A percentile compares a stretch with the other conserved stretches of the same genome.
Conservation (phyloP, 1,140 invertebrate genomes). For the Bombus sibiricus region DNA sequence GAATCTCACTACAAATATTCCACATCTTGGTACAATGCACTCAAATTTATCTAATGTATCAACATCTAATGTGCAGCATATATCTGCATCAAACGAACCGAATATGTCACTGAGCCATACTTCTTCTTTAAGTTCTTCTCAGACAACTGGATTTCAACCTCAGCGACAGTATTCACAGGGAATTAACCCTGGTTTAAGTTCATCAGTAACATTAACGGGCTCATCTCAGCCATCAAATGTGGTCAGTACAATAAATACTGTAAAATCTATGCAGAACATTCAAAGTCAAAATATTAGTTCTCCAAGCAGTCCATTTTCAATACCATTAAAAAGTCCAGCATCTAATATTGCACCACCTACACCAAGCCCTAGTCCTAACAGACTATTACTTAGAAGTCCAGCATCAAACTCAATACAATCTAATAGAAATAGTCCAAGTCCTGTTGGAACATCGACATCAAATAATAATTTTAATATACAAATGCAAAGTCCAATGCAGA, state of each 20-base stretch:
- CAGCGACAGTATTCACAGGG: conserved; percentile 76
- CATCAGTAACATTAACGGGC: conserved; percentile 65
- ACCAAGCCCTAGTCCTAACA: conserved; percentile 80
- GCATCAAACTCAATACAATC: conserved; percentile 81
- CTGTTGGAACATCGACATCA: conserved; percentile 74
- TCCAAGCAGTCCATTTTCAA: conserved; percentile 80
- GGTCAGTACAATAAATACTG: conserved; percentile 76
- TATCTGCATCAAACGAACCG: conserved; percentile 71
- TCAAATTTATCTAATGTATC: conserved; percentile 77
- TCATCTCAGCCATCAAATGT: conserved; percentile 71
- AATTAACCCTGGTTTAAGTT: conserved; percentile 67
- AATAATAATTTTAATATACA: conserved; percentile 79
- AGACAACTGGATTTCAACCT: conserved; percentile 68
- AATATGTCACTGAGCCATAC: conserved; percentile 70
- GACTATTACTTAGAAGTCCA: conserved; percentile 78
- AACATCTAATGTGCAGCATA: conserved; percentile 75
- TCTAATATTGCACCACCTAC: conserved; percentile 82
- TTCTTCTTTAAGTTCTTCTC: conserved; percentile 70
- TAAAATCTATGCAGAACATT: conserved; percentile 79
- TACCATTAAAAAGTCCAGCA: conserved; percentile 80
- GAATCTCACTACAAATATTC: conserved; percentile 75
- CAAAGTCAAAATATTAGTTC: conserved; percentile 78
- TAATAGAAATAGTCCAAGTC: conserved; percentile 80
- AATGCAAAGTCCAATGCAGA: conserved; percentile 82
- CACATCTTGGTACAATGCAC: conserved; percentile 79